Evolutionary conservation across 1,140 invertebrate genomes (phyloP).

Genomic region (Mesaphorura yosii): DNA sequence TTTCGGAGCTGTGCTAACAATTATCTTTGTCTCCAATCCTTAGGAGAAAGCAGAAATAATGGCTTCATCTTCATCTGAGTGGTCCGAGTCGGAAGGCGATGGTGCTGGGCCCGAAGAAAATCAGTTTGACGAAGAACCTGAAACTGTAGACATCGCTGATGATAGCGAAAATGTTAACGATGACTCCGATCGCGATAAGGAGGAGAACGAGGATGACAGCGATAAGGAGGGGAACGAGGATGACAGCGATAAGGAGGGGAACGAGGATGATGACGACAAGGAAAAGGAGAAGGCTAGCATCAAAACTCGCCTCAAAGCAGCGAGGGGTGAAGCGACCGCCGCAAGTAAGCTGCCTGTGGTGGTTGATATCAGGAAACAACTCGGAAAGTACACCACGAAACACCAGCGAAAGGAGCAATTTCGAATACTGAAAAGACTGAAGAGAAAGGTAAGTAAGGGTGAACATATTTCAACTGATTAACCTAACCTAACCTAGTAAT

Average conservation of each 20-base stretch:
- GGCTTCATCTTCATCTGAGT: no score
- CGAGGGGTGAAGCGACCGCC: neutral
- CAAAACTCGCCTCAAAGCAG: neutral
- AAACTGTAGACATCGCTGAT: no score
- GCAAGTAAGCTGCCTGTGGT: neutral
- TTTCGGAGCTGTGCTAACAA: no score
- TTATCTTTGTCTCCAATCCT: no score
- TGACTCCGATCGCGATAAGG: neutral
- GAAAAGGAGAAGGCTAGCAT: neutral
- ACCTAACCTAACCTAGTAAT: neutral
- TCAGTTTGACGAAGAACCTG: no score
- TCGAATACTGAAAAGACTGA: conserved; percentile 14
- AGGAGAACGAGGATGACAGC: neutral
- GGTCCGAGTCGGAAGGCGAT: no score
- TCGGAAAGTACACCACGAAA: conserved; percentile 3
- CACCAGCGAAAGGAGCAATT: conserved; percentile 13
- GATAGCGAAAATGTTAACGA: neutral
- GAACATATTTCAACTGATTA: neutral
- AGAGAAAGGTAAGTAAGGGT: conserved; percentile 18
- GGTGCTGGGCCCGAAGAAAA: no score
- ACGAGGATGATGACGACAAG: neutral
- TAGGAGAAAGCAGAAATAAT: no score
- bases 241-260: neutral
- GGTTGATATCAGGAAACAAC: conserved; percentile 9
- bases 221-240: neutral